Base-by-base conservation (phyloP, 1,140 invertebrate species). In the Cherax quadricarinatus region DNA sequence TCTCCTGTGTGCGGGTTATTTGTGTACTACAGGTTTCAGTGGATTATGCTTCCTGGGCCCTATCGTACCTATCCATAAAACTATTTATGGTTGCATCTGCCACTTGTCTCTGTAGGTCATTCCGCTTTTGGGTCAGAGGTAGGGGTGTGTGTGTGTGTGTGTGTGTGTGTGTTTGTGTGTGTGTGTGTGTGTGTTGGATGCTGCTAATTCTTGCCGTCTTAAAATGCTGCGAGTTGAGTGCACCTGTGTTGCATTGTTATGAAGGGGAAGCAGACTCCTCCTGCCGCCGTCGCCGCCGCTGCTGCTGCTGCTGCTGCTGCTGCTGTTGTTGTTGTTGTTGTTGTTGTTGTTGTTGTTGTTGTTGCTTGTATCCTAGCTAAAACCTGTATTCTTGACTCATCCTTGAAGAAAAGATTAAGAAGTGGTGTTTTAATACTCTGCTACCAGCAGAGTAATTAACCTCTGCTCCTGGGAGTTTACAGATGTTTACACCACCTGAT, bases 171-270 rank as follows among this genome's bases (percentile, higher is more conserved):
- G 62, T 18, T 6, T 66, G 18, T 5, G 14, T 18, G 62, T 18
- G 62, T 4, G 62, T 18, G 53, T 18, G 62, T 4, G 12, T 18
- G 62, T 18, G 14, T 66, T 66, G 62, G 18, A 16, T 18, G 9
- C 62, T 1, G 21, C 62, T 66, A 66, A 18, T 18, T 66, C 18
- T 21, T 16, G 14, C 62, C 62, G 21, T 12, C 86, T 4, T n/a
- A 79, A 73, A 75, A 75, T 78, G 41, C 49, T 79, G 86, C 14
- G 48, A 73, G 53, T 75, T 78, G 86, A 87, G 86, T 57, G 70
- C 70, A 87, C 70, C 75, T 87, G 75, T 24, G 86, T 79, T 24
- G 70, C 48, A 87, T 78, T 87, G 85, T 78, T 78, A 75, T 75
- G 85, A 53, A 18, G 85, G 70, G 57, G 16, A 41, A 41, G 30